phyloP scores from a whole-genome alignment of 2,888 invertebrate genomes.

The Carpatolechia fugitivella region DNA sequence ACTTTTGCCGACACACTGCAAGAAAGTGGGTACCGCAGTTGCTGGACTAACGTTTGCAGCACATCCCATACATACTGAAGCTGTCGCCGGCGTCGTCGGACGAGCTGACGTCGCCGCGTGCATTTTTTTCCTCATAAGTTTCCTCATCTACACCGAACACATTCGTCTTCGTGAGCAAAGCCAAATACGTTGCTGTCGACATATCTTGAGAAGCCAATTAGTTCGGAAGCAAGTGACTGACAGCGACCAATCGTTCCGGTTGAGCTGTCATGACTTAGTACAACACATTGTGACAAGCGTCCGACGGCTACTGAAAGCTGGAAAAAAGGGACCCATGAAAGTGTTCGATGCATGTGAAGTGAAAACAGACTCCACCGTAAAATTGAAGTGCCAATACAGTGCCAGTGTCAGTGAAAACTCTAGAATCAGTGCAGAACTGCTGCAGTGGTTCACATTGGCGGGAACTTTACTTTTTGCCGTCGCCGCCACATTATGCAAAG shows the following conservation, averaged over 20 bases:
- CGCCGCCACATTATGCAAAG: constrained; percentile 95
- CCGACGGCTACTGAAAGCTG: constrained; percentile 60
- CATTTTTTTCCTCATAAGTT: constrained; percentile 92
- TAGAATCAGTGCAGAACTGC: constrained; percentile 47
- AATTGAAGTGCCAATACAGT: constrained; percentile 63
- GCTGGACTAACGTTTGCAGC: constrained; percentile 94
- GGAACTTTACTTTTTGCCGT: constrained; percentile 83
- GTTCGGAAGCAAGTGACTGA: constrained; percentile 44
- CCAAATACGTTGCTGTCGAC: constrained; percentile 58
- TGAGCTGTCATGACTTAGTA: constrained; percentile 66
- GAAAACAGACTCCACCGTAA: constrained; percentile 45
- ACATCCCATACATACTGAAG: constrained; percentile 98
- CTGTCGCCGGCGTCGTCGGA: constrained; percentile 97
- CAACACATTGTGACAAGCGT: constrained; percentile 70
- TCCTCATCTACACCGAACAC: constrained; percentile 91
- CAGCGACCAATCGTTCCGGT: constrained; percentile 58
- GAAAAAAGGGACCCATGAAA: constrained; percentile 63
- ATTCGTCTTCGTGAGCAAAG: constrained; percentile 81
- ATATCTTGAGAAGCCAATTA: constrained; percentile 49
- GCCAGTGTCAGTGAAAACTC: constrained; percentile 66
- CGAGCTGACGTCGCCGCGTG: constrained; percentile 96
- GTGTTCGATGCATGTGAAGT: constrained; percentile 59
- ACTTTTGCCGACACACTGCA: constrained; percentile 81
- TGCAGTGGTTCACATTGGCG: constrained; percentile 80
- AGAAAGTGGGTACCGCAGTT: constrained; percentile 83